phyloP scores from a whole-genome alignment of 2,113 vertebrate species.

The Potamarius usumacintae region DNA sequence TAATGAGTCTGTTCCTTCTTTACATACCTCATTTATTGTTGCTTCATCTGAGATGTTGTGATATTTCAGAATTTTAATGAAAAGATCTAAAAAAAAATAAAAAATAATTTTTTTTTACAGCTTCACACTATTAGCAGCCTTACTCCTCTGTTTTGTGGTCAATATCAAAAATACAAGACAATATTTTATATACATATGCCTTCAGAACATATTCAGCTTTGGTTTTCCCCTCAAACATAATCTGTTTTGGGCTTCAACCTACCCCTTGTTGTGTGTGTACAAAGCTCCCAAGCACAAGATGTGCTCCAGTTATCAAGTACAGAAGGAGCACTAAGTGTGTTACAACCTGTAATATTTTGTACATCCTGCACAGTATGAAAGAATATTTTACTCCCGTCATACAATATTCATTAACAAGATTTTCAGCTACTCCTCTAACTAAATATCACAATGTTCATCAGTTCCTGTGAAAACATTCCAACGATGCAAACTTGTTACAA shows the following conservation, averaged over 20 bases:
- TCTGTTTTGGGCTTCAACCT: background rate
- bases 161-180: background rate
- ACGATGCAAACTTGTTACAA: background rate
- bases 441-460: background rate
- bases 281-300: background rate
- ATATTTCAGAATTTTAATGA: conserved; percentile 36
- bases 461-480: background rate
- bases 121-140: background rate
- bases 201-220: background rate
- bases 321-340: background rate
- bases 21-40: conserved; percentile 61
- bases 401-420: background rate
- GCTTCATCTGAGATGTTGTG: background rate
- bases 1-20: background rate
- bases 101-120: background rate
- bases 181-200: background rate
- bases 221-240: background rate
- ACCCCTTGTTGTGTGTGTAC: background rate
- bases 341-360: background rate
- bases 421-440: background rate
- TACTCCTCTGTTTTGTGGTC: background rate
- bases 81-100: conserved; percentile 60
- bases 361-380: background rate
- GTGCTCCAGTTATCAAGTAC: background rate
- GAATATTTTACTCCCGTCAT: background rate